Evolutionary conservation across 2,888 invertebrate species (phyloP), one percentile per base, ranked within the genome.

Genomic region (Taenaris catops): DNA sequence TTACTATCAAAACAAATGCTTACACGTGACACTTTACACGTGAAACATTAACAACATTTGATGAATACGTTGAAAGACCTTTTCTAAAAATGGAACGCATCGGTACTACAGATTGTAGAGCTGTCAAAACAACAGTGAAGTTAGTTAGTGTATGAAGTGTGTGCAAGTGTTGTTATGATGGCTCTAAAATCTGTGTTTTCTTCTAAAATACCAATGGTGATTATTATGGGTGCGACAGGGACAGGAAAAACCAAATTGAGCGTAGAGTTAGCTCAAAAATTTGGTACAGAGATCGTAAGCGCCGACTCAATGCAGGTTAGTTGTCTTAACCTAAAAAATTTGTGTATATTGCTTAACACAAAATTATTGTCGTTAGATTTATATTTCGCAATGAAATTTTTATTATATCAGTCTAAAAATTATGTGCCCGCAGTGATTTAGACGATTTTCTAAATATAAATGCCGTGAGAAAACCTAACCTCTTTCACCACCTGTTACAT

Each of bases 291-390:
- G 89, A 93, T 99, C 38, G 94, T 99, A 41, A 98, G 97, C 63
- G 98, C 98, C 0, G 99, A 99, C 91, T 98, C 99, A 8, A 99
- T 99, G 98, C 99, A 99, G 92, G 97, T 96, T 64, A 53, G 62
- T 56, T 34, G 10, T 43, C 46, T 49, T 79, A 78, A 79, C 78
- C 79, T 76, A 53, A 52, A 70, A 64, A 49, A 3, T 14, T 44
- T 47, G 23, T 8, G 37, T 34, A 28, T 8, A n/a, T n/a, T n/a
- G n/a, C n/a, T n/a, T n/a, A n/a, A n/a, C n/a, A n/a, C n/a, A n/a
- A n/a, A n/a, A n/a, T n/a, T n/a, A n/a, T n/a, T n/a, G n/a, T n/a
- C n/a, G n/a, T n/a, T n/a, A n/a, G n/a, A n/a, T n/a, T n/a, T n/a
- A n/a, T n/a, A n/a, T n/a, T n/a, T n/a, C n/a, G n/a, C n/a, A n/a